Base-by-base conservation (phyloP, 2,113 vertebrate genomes). In the Eurystomus gularis region DNA sequence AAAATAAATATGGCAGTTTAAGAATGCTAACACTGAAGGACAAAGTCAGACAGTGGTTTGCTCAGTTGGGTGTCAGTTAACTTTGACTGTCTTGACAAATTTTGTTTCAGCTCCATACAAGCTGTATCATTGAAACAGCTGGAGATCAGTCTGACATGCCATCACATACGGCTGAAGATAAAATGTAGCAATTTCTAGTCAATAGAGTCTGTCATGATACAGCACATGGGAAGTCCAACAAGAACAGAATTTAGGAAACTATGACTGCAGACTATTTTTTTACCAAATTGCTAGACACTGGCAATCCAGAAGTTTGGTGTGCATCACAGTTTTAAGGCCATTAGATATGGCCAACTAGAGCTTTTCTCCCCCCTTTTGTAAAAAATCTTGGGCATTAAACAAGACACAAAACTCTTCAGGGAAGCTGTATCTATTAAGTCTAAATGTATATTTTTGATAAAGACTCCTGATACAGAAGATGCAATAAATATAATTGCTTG, bases 351-450 rank as follows among this genome's bases (percentile, higher is more conserved):
- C 7, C 20, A 62, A 5, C 8, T 66, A 23, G 2, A 55, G 7
- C 16, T 82, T 54, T 24, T 35, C 21, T 31, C 33, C 17, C 8
- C 20, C 26, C 46, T 90, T 16, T 24, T 10, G 11, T 25, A 52
- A 72, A 76, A 80, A 69, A 3, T 20, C 25, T 46, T 33, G 7
- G 18, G 15, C 14, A 69, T 60, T 88, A 73, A 40, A 46, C 13
- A 3, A 70, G 40, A 73, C 51, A 25, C 15, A 82, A 76, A 70
- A 31, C 23, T 60, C 71, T 54, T 66, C 26, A 60, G 6, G 7
- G 31, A 54, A 89, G 17, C 39, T 0, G 0, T 31, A 42, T 23
- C n/a, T 78, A 25, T 6, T 58, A 37, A 65, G 21, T 35, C 17
- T n/a, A 57, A 72, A 65, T 40, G 11, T 19, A 5, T 54, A 26